Percentiles rank a stretch among this genome's conserved stretches.
Evolutionary conservation across 2,113 vertebrate species (phyloP).

Genomic region (Spea multiplicata): DNA sequence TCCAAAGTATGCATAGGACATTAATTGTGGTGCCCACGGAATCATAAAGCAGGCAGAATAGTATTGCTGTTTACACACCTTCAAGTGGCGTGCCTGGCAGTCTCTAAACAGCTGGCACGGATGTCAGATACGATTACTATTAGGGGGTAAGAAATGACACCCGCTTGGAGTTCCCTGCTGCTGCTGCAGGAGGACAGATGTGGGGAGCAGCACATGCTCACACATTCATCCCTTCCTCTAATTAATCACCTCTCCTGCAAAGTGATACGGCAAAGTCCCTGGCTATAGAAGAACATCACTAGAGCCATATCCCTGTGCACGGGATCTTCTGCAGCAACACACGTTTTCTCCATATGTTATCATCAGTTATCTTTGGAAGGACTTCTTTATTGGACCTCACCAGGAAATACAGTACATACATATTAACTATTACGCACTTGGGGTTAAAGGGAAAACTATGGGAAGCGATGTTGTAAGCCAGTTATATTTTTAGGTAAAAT

Average conservation of each 20-base stretch:
- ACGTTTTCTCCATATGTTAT: constrained; percentile 12
- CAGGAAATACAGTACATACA: background rate
- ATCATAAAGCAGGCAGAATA: no score
- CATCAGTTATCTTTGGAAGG: constrained; percentile 7
- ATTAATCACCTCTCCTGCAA: constrained; percentile 48
- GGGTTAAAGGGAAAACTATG: no score
- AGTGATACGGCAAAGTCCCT: constrained; percentile 30
- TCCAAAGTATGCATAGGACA: no score
- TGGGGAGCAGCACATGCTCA: constrained; percentile 38
- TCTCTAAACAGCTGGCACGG: constrained; percentile 44
- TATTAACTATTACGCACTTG: no score
- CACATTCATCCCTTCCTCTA: constrained; percentile 32
- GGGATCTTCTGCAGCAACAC: constrained; percentile 3
- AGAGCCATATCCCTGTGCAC: background rate
- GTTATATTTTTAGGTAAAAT: no score
- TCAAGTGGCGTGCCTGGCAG: constrained; percentile 13
- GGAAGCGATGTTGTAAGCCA: no score
- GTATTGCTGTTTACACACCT: constrained; percentile 7
- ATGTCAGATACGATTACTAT: constrained; percentile 46
- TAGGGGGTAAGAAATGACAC: constrained; percentile 45
- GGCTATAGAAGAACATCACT: constrained; percentile 12
- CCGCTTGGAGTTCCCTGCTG: constrained; percentile 38
- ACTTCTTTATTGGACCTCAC: constrained; percentile 1
- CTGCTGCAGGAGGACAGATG: constrained; percentile 43
- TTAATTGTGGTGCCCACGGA: no score